Base-by-base conservation (phyloP, 2,797 vertebrate genomes). In the Tachyglossus aculeatus region DNA sequence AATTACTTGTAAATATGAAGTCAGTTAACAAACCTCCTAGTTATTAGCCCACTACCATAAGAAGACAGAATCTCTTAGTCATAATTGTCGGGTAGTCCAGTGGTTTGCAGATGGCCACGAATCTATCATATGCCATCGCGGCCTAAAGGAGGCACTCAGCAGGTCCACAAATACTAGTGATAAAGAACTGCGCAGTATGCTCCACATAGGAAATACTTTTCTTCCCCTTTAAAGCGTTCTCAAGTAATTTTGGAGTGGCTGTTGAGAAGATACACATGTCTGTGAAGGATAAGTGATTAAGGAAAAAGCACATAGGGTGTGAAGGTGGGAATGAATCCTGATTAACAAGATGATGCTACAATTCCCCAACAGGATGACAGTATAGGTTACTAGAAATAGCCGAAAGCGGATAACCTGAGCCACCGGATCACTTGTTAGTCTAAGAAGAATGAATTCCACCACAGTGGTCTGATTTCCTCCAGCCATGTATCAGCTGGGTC, bases 301-400 rank as follows among this genome's bases (percentile, higher is more conserved):
- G 77, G 27, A 79, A 81, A 22, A 86, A 29, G 19, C 84, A 81
- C 83, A 82, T 81, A 11, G 81, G 3, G 55, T 73, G 16, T 82
- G 72, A 22, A 87, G 83, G 13, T 79, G 72, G 18, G 45, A 34
- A 25, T 36, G 69, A 24, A 19, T 68, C 44, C 45, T 68, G 66
- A 81, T 82, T 60, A 84, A 43, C 60, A 38, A 40, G 22, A 84
- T 68, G 57, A 86, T 79, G 37, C 74, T 69, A 7, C 75, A 38
- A 21, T 81, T 87, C 13, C 67, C 72, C 31, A 63, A 3, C 52
- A 82, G 36, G 15, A 72, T 81, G 24, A 81, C 14, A 55, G 38
- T 5, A 48, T 81, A 82, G 34, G 81, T 47, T 45, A 43, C 52
- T 13, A 84, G 51, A 52, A 85, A 81, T 33, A 82, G 9, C 11